A percentile compares a stretch with the other conserved stretches of the same genome.
These are phyloP conservation scores for Autographa gamma DNA, from an alignment of 2,888 invertebrate genomes.

Conservation along the genomic window DNA sequence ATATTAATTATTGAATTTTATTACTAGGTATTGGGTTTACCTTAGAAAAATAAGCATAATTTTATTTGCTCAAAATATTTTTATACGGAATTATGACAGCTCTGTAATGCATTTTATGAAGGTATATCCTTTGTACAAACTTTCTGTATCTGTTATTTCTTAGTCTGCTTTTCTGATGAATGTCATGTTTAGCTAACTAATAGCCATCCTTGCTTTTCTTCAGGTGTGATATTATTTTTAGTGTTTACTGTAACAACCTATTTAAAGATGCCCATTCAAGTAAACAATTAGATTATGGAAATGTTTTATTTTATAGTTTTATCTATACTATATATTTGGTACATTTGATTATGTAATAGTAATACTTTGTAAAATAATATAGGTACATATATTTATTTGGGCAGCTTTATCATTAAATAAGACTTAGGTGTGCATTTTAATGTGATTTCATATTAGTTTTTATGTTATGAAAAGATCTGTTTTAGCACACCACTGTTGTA, in stretches of 20 bases:
- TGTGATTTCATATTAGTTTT: slow-evolving; percentile 19
- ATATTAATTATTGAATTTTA: slow-evolving; percentile 45
- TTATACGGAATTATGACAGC: slow-evolving; percentile 52
- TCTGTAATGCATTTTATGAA: slow-evolving; percentile 51
- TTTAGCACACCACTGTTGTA: slow-evolving; percentile 28
- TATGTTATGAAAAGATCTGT: slow-evolving; percentile 16
- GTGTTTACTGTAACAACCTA: slow-evolving; percentile 48
- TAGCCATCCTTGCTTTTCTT: slow-evolving; percentile 62
- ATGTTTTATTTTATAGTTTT: slow-evolving; percentile 21
- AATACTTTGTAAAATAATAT: slow-evolving; percentile 7
- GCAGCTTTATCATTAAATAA: slow-evolving; percentile 29
- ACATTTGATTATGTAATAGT: slow-evolving; percentile 12
- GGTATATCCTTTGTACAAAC: slow-evolving; percentile 28
- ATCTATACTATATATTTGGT: slow-evolving; percentile 34
- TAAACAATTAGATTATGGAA: slow-evolving; percentile 19
- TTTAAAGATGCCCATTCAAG: slow-evolving; percentile 45
- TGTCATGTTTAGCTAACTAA: slow-evolving; percentile 44
- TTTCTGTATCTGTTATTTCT: slow-evolving; percentile 21
- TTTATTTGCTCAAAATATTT: slow-evolving; percentile 65
- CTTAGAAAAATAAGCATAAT: slow-evolving; percentile 62
- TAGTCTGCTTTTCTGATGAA: slow-evolving; percentile 43
- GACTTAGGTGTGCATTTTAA: slow-evolving; percentile 22
- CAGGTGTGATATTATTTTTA: slow-evolving; percentile 64
- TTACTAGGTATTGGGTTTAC: slow-evolving; percentile 60
- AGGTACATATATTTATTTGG: slow-evolving; percentile 11